A percentile compares a stretch with the other conserved stretches of the same genome.
Conservation (phyloP, 2,888 invertebrate genomes). For the Drosophila lutescens region DNA sequence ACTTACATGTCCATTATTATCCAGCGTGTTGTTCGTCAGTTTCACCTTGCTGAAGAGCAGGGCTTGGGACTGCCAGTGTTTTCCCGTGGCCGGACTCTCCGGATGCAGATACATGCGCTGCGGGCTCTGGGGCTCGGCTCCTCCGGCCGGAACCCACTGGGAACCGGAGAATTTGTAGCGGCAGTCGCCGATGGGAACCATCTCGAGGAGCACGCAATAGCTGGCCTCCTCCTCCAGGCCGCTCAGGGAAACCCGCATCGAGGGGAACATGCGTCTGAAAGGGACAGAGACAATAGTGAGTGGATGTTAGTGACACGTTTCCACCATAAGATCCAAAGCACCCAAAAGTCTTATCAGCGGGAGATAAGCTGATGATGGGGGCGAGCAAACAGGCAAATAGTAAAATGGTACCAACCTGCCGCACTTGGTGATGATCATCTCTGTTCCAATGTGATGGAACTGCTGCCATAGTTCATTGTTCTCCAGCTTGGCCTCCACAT, state of each 20-base stretch:
- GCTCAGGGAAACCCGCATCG: constrained; percentile 89
- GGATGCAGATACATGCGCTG: constrained; percentile 93
- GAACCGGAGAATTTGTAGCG: constrained; percentile 92
- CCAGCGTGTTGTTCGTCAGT: constrained; percentile 93
- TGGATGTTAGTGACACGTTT: constrained; percentile 38
- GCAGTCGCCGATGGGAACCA: constrained; percentile 89
- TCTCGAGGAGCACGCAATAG: constrained; percentile 92
- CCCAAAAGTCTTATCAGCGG: constrained; percentile 52
- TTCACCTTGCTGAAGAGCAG: constrained; percentile 92
- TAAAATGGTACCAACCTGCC: constrained; percentile 87
- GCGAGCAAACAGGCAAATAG: constrained; percentile 21
- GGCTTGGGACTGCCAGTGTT: constrained; percentile 93
- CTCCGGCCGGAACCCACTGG: constrained; percentile 93
- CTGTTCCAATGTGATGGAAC: constrained; percentile 89
- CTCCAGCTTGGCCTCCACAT: constrained; percentile 86
- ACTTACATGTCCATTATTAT: constrained; percentile 90
- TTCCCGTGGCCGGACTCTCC: constrained; percentile 93
- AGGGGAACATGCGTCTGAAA: constrained; percentile 95
- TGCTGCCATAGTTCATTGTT: constrained; percentile 89
- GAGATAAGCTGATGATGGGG: constrained; percentile 37
- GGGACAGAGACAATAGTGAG: constrained; percentile 70
- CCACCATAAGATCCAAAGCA: constrained; percentile 30
- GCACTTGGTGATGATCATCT: constrained; percentile 92
- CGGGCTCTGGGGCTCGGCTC: constrained; percentile 92
- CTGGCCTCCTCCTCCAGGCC: constrained; percentile 91